Evolutionary conservation across 1,140 invertebrate species (phyloP), one percentile per base, ranked within the genome.

Genomic region (Tetraneura akinire): DNA sequence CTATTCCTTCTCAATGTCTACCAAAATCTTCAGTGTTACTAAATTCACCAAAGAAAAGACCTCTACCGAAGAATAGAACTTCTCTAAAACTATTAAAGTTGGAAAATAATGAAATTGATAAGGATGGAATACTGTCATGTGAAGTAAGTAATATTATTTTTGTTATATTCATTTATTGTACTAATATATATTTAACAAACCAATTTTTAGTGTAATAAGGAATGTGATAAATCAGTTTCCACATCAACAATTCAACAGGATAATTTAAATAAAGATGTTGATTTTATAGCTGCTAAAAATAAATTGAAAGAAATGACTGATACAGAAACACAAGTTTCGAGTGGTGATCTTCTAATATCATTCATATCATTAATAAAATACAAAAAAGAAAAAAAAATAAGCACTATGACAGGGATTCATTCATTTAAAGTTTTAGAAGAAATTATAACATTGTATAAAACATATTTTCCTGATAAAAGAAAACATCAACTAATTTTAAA

Each of bases 351-450:
- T 16, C 23, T 29, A 29, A 62, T 1, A 53, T n/a, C 18, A 18
- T 53, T 53, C 18, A 21, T 53, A 62, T 62, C 57, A 26, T 62
- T 62, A 62, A 62, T 62, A 62, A 4, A n/a, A 62, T 62, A 29
- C 26, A 62, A 32, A 62, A 62, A n/a, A n/a, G n/a, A n/a, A n/a
- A 1, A 62, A 62, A 62, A 62, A 62, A 9, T 29, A 62, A 62
- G 10, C 29, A 62, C 57, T 26, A 62, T 62, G 57, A 62, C 26
- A 62, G 57, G 57, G 10, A 62, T 62, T 11, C 9, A 32, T 62
- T 62, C 57, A 29, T 62, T 62, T 26, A 62, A 62, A 62, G 29
- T 62, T 0, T 62, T 62, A 32, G 23, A 62, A 14, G 60, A 62
- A 62, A 62, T 62, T 14, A 29, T 62, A 32, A 32, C 26, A 29